These are phyloP conservation scores for Eristalis tenax DNA, from an alignment of 2,888 invertebrate genomes.

Conservation along the genomic window DNA sequence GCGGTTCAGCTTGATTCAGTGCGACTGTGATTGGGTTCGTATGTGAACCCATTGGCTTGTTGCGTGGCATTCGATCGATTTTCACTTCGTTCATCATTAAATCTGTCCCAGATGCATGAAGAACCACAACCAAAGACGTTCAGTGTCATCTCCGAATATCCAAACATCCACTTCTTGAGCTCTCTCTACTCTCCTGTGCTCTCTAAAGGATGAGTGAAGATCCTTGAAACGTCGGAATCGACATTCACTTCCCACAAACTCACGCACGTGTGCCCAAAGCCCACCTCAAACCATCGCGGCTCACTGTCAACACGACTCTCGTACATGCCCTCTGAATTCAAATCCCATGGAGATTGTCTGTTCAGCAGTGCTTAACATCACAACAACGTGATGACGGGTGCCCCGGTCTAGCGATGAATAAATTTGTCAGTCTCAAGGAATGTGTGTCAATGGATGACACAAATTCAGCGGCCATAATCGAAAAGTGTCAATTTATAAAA, in stretches of 20 bases:
- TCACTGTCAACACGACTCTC: not conserved
- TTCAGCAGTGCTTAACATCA: not conserved
- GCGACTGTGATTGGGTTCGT: too few species aligned
- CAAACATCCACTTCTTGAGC: not conserved
- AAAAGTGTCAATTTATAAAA: not conserved
- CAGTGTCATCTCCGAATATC: not conserved
- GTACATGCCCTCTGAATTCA: not conserved
- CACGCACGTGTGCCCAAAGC: not conserved
- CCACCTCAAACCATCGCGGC: not conserved
- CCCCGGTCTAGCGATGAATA: not conserved
- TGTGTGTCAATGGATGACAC: not conserved
- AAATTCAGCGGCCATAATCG: not conserved
- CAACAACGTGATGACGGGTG: not conserved
- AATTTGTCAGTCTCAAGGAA: not conserved
- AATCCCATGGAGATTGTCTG: not conserved
- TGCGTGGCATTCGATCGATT: too few species aligned
- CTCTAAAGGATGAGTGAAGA: too few species aligned
- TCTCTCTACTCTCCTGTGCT: not conserved
- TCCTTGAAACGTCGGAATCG: not conserved
- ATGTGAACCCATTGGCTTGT: too few species aligned
- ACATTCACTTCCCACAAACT: not conserved
- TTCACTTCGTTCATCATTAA: too few species aligned
- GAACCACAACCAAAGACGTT: too few species aligned
- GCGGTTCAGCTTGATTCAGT: too few species aligned
- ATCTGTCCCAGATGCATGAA: too few species aligned